Percentiles rank a stretch among this genome's conserved stretches.
phyloP scores from a whole-genome alignment of 2,113 vertebrate species.

The Athene cunicularia region DNA sequence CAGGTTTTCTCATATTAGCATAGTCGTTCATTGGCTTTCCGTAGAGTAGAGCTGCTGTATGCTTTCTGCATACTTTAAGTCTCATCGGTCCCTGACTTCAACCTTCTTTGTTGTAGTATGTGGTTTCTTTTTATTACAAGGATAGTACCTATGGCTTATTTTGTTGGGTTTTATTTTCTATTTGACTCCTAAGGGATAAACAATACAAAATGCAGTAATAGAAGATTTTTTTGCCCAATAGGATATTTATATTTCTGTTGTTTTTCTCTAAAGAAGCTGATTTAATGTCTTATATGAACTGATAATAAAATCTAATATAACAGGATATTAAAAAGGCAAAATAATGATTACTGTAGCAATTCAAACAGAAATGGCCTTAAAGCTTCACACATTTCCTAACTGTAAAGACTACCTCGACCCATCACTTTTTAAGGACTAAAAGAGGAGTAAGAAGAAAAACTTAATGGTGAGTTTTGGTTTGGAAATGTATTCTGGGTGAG shows the following conservation, averaged over 20 bases:
- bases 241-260: neutral
- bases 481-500: neutral
- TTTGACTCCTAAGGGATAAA: slow-evolving; percentile 23
- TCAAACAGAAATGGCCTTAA: neutral
- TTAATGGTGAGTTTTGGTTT: neutral
- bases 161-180: neutral
- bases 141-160: neutral
- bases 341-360: slow-evolving; percentile 4
- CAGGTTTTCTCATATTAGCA: neutral
- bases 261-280: slow-evolving; percentile 13
- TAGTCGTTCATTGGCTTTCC: neutral
- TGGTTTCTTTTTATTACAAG: neutral
- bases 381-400: neutral
- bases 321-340: slow-evolving; percentile 41
- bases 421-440: neutral
- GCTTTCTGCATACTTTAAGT: neutral
- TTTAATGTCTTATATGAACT: neutral
- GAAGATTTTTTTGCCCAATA: neutral
- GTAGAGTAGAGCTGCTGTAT: neutral
- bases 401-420: neutral
- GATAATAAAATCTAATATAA: neutral
- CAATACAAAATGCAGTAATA: neutral
- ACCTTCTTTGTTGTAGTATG: neutral
- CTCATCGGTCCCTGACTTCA: neutral
- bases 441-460: neutral